Percentiles rank a stretch among this genome's conserved stretches.
phyloP scores from a whole-genome alignment of 2,888 invertebrate species.

The Branchipolynoe longqiensis region DNA sequence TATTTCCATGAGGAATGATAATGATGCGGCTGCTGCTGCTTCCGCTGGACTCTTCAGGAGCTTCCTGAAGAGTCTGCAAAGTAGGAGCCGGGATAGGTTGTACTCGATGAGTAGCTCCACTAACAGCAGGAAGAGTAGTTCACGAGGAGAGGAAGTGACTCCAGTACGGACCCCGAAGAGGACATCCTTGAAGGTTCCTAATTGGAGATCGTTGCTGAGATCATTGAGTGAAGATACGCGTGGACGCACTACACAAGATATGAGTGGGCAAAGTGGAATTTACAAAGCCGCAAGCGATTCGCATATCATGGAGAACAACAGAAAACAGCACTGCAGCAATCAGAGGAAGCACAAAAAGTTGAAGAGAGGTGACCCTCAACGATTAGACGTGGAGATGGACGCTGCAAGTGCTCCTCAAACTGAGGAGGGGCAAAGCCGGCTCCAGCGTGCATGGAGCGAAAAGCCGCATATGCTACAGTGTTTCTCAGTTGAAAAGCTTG shows the following conservation, averaged over 20 bases:
- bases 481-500: conserved; percentile 17
- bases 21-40: too few species aligned
- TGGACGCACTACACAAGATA: not conserved
- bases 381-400: not conserved
- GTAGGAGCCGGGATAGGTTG: not conserved
- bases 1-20: not conserved
- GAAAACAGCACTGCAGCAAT: not conserved
- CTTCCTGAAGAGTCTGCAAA: not conserved
- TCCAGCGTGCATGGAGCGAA: conserved; percentile 20
- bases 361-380: not conserved
- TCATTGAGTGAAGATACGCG: conserved; percentile 32
- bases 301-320: not conserved
- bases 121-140: too few species aligned
- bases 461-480: not conserved
- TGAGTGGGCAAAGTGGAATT: not conserved
- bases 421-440: not conserved
- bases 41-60: not conserved
- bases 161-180: not conserved
- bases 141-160: not conserved
- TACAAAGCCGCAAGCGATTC: conserved; percentile 41
- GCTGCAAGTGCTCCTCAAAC: not conserved
- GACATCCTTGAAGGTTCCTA: not conserved
- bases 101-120: not conserved
- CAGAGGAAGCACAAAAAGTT: not conserved
- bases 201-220: not conserved